Conservation (phyloP, 2,113 vertebrate species). For the Otus sunia region DNA sequence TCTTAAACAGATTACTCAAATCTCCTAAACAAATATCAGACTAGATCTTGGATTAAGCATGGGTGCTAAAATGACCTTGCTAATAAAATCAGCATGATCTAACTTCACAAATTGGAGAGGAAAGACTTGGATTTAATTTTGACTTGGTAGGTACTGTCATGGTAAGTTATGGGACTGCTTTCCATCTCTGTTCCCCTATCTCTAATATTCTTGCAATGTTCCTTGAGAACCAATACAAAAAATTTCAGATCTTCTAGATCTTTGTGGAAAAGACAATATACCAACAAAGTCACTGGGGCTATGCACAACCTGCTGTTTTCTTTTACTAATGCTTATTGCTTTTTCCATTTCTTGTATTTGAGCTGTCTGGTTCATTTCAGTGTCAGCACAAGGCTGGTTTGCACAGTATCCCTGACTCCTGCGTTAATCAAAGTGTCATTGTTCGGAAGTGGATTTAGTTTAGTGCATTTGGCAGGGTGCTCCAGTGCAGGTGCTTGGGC, state of each 20-base stretch:
- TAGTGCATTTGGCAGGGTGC: neutral
- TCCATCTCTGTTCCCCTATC: neutral
- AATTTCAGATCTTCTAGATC: neutral
- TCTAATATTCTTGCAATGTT: neutral
- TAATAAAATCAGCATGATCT: conserved; percentile 12
- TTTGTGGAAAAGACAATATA: neutral
- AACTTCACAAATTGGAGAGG: neutral
- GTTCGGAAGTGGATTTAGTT: neutral
- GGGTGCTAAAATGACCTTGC: conserved; percentile 33
- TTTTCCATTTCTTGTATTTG: neutral
- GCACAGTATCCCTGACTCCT: neutral
- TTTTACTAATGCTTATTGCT: neutral
- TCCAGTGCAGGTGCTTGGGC: neutral
- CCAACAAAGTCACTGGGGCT: neutral
- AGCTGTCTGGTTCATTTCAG: neutral
- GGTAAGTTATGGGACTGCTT: neutral
- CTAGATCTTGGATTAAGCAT: conserved; percentile 31
- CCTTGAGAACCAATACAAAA: neutral
- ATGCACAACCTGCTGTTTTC: neutral
- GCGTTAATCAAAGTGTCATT: neutral
- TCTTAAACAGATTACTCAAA: conserved; percentile 61
- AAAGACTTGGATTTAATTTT: neutral
- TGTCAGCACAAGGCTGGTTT: neutral
- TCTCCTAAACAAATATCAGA: conserved; percentile 50
- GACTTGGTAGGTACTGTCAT: neutral